Conservation (phyloP, 2,113 vertebrate species). For the Apteryx mantelli region DNA sequence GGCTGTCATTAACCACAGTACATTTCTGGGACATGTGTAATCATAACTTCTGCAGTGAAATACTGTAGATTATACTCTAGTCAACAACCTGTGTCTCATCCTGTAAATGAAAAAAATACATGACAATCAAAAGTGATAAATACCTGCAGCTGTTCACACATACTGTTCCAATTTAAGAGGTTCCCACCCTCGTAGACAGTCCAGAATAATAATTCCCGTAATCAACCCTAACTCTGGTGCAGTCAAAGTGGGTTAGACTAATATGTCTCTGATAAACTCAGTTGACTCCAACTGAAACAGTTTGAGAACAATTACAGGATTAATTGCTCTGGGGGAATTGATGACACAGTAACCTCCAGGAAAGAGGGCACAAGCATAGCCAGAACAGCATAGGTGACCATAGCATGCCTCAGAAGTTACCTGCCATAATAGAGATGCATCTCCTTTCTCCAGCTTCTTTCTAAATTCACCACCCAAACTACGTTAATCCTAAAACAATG, state of each 20-base stretch:
- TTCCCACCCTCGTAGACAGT: background rate
- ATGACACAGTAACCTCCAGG: background rate
- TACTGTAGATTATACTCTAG: background rate
- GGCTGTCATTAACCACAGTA: constrained; percentile 35
- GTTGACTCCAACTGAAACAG: background rate
- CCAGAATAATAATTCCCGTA: constrained; percentile 37
- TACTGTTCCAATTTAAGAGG: constrained; percentile 8
- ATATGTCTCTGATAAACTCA: background rate
- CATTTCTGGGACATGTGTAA: constrained; percentile 19
- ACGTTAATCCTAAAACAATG: background rate
- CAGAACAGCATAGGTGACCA: background rate
- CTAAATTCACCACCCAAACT: background rate
- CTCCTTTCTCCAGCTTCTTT: background rate
- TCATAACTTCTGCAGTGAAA: background rate
- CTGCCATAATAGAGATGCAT: background rate
- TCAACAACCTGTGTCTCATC: constrained; percentile 27
- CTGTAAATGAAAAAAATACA: background rate
- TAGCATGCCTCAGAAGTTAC: background rate
- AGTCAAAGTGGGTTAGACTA: background rate
- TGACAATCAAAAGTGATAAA: constrained; percentile 29
- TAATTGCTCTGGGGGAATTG: background rate
- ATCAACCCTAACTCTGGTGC: background rate
- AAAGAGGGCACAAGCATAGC: background rate
- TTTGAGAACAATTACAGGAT: background rate
- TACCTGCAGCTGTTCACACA: constrained; percentile 51